A percentile compares a stretch with the other conserved stretches of the same genome.
phyloP scores from a whole-genome alignment of 2,113 vertebrate genomes.

The Nesospiza acunhae region DNA sequence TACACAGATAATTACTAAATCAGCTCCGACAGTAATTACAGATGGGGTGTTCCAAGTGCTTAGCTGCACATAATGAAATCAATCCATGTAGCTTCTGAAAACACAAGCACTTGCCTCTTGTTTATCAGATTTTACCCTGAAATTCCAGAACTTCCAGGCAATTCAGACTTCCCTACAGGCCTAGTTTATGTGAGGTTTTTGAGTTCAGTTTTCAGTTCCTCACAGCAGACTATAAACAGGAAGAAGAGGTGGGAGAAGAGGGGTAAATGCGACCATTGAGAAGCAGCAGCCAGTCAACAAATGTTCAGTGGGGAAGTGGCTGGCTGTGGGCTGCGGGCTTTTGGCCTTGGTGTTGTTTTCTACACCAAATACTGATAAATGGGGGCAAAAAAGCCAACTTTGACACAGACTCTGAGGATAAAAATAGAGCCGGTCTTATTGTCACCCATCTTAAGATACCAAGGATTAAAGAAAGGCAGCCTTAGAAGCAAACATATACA shows the following conservation, averaged over 20 bases:
- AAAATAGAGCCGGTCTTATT: neutral
- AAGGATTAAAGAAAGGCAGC: neutral
- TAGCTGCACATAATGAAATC: conserved; percentile 11
- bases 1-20: conserved; percentile 33
- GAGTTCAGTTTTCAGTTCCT: neutral
- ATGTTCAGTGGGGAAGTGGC: neutral
- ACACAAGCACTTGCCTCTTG: neutral
- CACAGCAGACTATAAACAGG: neutral
- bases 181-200: neutral
- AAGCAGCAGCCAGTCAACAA: neutral
- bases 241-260: neutral
- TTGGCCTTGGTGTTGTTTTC: neutral
- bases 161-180: neutral
- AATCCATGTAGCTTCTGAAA: neutral
- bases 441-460: neutral
- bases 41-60: neutral
- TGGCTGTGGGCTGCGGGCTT: neutral
- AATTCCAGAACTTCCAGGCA: neutral
- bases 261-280: neutral
- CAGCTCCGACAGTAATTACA: conserved; percentile 32
- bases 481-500: neutral
- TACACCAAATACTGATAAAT: neutral
- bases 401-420: neutral
- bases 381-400: neutral
- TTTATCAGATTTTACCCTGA: conserved; percentile 5